A percentile compares a stretch with the other conserved stretches of the same genome.
Conservation (phyloP, 2,888 invertebrate genomes). For the Pristionchus arcanus region DNA sequence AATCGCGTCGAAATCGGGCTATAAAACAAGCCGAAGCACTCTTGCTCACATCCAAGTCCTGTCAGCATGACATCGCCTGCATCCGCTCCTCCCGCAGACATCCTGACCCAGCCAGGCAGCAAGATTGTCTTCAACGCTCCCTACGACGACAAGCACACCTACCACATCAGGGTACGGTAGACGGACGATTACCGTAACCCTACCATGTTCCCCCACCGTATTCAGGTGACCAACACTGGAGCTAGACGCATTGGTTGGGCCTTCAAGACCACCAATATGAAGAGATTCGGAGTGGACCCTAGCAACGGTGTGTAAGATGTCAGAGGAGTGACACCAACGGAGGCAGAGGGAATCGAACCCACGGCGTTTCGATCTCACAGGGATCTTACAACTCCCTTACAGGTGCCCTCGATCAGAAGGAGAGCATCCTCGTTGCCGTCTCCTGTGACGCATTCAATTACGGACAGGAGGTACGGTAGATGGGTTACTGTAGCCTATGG, state of each 20-base stretch:
- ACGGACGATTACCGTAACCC: not conserved
- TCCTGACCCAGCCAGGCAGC: not conserved
- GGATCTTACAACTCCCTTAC: too few relatives aligned
- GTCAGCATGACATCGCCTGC: not conserved
- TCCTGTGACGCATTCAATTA: constrained; percentile 1
- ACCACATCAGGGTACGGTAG: constrained; percentile 23
- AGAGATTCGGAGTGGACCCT: not conserved
- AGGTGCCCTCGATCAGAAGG: constrained; percentile 5
- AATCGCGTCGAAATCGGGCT: not conserved
- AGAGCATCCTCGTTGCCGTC: not conserved
- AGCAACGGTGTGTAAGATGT: not conserved
- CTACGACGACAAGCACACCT: constrained; percentile 43
- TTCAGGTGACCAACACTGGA: not conserved
- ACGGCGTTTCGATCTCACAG: too few relatives aligned
- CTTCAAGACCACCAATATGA: not conserved
- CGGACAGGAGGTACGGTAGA: constrained; percentile 24
- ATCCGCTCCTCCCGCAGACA: constrained; percentile 1
- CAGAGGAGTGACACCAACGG: too few relatives aligned
- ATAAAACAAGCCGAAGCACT: not conserved
- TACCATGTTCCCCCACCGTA: not conserved
- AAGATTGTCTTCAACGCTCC: constrained; percentile 42
- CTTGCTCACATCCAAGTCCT: not conserved
- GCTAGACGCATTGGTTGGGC: not conserved
- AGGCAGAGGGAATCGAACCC: too few relatives aligned
- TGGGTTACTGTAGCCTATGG: not conserved